Conservation (phyloP, 2,113 vertebrate genomes). For the Oncorhynchus masou region DNA sequence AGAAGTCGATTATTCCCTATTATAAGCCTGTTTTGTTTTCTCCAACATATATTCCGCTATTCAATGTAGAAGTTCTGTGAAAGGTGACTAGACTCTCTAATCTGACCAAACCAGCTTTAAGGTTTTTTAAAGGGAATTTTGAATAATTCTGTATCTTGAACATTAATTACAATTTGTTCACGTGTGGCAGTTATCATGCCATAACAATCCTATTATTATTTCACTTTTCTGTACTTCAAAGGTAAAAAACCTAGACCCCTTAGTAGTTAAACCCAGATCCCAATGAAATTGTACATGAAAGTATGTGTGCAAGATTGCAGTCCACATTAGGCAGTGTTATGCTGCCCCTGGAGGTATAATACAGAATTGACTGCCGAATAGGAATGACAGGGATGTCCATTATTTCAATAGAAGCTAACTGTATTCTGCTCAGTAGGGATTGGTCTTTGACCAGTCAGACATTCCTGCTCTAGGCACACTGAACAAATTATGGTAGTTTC, state of each 20-base stretch:
- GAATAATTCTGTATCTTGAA: not conserved
- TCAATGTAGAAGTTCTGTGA: slow-evolving; percentile 21
- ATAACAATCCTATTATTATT: not conserved
- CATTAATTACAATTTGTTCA: not conserved
- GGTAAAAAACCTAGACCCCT: slow-evolving; percentile 15
- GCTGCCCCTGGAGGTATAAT: slow-evolving; percentile 35
- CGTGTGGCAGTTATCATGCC: not conserved
- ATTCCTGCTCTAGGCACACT: too few species aligned
- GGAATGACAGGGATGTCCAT: not conserved
- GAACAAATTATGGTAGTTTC: too few species aligned
- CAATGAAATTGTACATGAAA: slow-evolving; percentile 12
- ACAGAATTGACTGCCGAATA: slow-evolving; percentile 3
- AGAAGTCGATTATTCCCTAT: too few species aligned
- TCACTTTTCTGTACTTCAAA: slow-evolving; percentile 4
- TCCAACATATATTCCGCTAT: too few species aligned
- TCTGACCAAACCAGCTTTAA: not conserved
- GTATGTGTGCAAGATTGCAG: slow-evolving; percentile 13
- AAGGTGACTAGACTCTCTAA: slow-evolving; percentile 2
- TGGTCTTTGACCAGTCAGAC: not conserved
- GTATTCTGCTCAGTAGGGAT: not conserved
- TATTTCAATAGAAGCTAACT: too few species aligned
- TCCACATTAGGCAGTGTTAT: slow-evolving; percentile 25
- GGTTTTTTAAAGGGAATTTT: not conserved
- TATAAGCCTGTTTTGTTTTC: too few species aligned
- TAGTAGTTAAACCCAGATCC: too few species aligned